These are phyloP conservation scores for Salticus scenicus DNA, from an alignment of 2,888 invertebrate genomes.

Conservation along the genomic window DNA sequence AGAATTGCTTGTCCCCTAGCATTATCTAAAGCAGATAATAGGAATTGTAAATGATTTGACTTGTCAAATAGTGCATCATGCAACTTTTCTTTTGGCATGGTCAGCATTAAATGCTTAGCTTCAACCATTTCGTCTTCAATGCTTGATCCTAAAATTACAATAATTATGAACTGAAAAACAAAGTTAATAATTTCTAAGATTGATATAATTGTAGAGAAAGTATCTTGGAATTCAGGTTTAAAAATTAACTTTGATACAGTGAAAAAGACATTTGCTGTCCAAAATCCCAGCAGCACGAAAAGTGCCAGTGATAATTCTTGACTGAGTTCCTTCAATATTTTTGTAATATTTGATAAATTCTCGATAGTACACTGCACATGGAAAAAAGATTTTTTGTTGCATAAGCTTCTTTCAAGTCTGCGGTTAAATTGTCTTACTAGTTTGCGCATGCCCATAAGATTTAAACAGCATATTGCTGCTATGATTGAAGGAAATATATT, in stretches of 20 bases:
- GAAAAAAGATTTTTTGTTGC: no score
- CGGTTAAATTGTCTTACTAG: neutral
- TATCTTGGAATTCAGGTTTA: neutral
- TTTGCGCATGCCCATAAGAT: neutral
- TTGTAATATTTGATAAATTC: neutral
- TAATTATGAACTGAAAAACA: neutral
- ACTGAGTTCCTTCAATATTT: neutral
- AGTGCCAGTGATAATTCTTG: neutral
- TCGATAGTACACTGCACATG: neutral
- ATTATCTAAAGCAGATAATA: neutral
- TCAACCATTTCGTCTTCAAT: neutral
- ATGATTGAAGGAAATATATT: neutral
- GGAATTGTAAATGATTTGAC: no score
- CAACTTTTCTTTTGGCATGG: neutral
- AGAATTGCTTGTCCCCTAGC: neutral
- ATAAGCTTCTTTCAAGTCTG: neutral
- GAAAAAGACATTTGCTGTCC: neutral
- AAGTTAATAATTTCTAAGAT: neutral
- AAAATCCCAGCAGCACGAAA: neutral
- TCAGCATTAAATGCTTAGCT: neutral
- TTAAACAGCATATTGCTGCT: neutral
- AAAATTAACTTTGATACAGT: neutral
- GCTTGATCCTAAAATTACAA: neutral
- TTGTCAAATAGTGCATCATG: no score
- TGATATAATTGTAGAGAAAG: neutral